Evolutionary conservation across 2,888 invertebrate species (phyloP).

Genomic region (Agrochola lychnidis): DNA sequence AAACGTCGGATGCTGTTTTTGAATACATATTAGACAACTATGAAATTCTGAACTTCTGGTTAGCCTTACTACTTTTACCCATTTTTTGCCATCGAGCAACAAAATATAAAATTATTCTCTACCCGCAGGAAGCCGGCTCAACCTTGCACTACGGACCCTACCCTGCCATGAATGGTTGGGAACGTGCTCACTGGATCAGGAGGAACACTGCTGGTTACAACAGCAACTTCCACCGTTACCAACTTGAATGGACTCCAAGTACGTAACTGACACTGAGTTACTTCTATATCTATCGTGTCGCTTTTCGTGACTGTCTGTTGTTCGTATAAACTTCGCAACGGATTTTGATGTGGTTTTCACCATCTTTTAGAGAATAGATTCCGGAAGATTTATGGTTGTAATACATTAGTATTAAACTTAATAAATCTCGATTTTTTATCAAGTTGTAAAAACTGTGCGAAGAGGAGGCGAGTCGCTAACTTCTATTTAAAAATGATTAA

Average conservation of each 20-base stretch:
- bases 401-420: too few species aligned
- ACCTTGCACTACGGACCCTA: conserved; percentile 93
- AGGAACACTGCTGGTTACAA: conserved; percentile 85
- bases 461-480: too few species aligned
- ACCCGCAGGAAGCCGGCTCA: conserved; percentile 87
- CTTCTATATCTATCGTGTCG: neutral
- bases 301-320: neutral
- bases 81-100: neutral
- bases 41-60: neutral
- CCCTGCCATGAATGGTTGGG: conserved; percentile 88
- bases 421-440: neutral
- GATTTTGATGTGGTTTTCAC: too few species aligned
- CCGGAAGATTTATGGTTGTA: too few species aligned
- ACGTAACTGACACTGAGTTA: neutral
- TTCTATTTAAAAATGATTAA: too few species aligned
- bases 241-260: conserved; percentile 92
- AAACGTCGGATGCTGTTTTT: neutral
- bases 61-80: too few species aligned
- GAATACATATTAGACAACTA: neutral
- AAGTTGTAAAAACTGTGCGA: neutral
- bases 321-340: neutral
- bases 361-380: too few species aligned
- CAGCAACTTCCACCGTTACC: conserved; percentile 92
- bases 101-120: neutral
- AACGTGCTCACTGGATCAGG: conserved; percentile 87